Percentiles rank a stretch among this genome's conserved stretches.
Conservation (phyloP, 2,888 invertebrate species). For the Nomada hirtipes region DNA sequence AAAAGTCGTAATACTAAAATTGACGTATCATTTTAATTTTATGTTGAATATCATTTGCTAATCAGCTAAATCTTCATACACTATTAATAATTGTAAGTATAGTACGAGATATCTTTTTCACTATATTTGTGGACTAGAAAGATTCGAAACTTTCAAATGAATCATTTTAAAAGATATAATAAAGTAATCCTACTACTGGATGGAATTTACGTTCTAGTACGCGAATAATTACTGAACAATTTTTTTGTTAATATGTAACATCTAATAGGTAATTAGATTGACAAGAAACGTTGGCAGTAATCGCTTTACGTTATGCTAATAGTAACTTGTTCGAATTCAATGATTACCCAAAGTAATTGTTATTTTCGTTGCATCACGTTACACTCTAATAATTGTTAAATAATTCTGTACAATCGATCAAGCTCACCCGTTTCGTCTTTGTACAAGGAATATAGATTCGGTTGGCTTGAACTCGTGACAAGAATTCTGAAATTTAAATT, state of each 20-base stretch:
- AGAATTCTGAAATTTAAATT: neutral
- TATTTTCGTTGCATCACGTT: conserved; percentile 52
- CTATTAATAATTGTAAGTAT: neutral
- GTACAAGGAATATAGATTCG: neutral
- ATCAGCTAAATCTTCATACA: too few species aligned
- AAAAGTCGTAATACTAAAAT: neutral
- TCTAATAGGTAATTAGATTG: conserved; percentile 15
- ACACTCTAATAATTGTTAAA: conserved; percentile 22
- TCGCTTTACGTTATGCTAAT: conserved; percentile 13
- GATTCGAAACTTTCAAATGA: neutral
- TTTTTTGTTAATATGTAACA: neutral
- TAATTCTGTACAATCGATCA: conserved; percentile 29
- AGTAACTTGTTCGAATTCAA: conserved; percentile 36
- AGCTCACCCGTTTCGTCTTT: neutral
- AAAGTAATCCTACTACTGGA: neutral
- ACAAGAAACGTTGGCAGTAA: conserved; percentile 46
- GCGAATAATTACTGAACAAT: neutral
- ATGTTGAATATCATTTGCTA: too few species aligned
- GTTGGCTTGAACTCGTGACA: neutral
- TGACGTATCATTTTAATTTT: neutral
- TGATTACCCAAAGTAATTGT: conserved; percentile 45
- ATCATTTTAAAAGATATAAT: neutral
- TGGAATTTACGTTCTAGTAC: neutral
- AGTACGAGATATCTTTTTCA: neutral
- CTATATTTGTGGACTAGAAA: neutral